phyloP scores from a whole-genome alignment of 2,113 vertebrate genomes.

The Semicossyphus pulcher region DNA sequence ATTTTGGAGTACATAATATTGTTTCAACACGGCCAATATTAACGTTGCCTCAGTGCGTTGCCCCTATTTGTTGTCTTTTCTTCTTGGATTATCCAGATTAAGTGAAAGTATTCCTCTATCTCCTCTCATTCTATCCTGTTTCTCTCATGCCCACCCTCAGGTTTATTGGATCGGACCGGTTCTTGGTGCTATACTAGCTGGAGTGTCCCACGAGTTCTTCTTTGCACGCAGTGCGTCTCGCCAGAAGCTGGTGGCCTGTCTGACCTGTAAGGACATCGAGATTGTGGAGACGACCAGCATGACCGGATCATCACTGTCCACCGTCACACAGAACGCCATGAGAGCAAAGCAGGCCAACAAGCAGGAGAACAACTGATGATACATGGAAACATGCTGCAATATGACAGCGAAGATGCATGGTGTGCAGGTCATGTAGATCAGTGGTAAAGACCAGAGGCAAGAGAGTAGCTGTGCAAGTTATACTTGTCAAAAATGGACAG shows the following conservation, averaged over 20 bases:
- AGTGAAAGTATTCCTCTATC: neutral
- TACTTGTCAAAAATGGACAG: neutral
- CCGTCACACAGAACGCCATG: conserved; percentile 73
- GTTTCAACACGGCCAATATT: too few species aligned
- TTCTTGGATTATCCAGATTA: too few species aligned
- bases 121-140: neutral
- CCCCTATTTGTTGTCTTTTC: too few species aligned
- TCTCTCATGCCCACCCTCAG: conserved; percentile 49
- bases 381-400: neutral
- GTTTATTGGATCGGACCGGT: conserved; percentile 87
- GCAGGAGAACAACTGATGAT: conserved; percentile 73
- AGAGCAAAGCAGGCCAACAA: conserved; percentile 80
- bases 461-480: neutral
- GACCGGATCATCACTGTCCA: conserved; percentile 85
- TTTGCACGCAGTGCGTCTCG: conserved; percentile 83
- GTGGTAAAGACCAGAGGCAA: neutral
- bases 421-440: neutral
- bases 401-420: neutral
- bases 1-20: too few species aligned
- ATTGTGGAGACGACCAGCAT: conserved; percentile 85
- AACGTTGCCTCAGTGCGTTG: too few species aligned
- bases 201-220: conserved; percentile 85
- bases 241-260: conserved; percentile 86
- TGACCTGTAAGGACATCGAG: conserved; percentile 85
- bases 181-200: conserved; percentile 82